phyloP scores from a whole-genome alignment of 1,140 invertebrate genomes.

The Hypothenemus hampei region DNA sequence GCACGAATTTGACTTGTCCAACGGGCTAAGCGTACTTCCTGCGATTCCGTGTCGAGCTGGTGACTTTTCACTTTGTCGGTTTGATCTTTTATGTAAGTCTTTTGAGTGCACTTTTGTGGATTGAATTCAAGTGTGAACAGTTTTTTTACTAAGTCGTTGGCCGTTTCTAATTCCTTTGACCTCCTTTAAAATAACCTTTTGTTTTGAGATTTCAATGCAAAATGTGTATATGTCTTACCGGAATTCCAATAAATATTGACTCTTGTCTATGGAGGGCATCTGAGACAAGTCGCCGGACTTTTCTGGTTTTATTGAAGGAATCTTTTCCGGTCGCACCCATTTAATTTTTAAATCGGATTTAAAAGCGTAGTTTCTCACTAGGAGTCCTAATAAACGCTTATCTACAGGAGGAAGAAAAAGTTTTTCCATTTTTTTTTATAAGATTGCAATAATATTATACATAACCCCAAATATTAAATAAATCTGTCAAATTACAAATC shows the following conservation, averaged over 20 bases:
- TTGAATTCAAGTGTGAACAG: conserved; percentile 55
- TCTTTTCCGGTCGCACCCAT: conserved; percentile 57
- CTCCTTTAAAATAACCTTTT: conserved; percentile 36
- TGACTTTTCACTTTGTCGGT: conserved; percentile 54
- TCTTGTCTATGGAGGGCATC: conserved; percentile 44
- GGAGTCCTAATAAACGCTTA: not conserved
- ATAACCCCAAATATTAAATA: too few species aligned
- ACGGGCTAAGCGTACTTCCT: conserved; percentile 53
- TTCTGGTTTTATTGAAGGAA: conserved; percentile 49
- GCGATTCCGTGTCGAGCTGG: conserved; percentile 50
- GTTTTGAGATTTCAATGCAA: not conserved
- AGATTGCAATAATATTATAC: too few species aligned
- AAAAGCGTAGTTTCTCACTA: conserved; percentile 45
- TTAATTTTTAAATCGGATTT: conserved; percentile 59
- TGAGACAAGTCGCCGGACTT: conserved; percentile 55
- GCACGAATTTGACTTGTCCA: conserved; percentile 49
- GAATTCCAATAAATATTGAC: conserved; percentile 43
- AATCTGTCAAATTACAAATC: too few species aligned
- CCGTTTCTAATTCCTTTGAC: conserved; percentile 52
- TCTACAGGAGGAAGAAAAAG: too few species aligned
- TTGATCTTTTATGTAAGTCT: conserved; percentile 45
- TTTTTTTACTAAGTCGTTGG: conserved; percentile 53
- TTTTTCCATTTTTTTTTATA: too few species aligned
- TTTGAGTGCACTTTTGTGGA: conserved; percentile 41
- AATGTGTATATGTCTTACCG: conserved; percentile 3